Percentiles rank a stretch among this genome's conserved stretches.
These are phyloP conservation scores for Actinia equina DNA, from an alignment of 64 coral and sea anemone species.

Conservation along the genomic window DNA sequence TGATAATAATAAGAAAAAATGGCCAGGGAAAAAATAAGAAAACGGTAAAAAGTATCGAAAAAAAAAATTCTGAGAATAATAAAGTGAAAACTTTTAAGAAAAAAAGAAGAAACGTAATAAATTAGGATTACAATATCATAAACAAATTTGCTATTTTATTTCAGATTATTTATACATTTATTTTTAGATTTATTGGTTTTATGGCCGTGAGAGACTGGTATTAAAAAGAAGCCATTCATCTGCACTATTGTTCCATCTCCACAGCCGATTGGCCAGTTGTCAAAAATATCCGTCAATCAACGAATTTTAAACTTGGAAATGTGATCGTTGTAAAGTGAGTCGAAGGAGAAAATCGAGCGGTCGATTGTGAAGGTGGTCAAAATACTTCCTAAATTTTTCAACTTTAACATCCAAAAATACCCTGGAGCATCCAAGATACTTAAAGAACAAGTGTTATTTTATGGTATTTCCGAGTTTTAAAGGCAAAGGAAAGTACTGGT, in stretches of 20 bases:
- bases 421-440: slow-evolving; percentile 3
- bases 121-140: too few species aligned
- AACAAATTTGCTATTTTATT: too few species aligned
- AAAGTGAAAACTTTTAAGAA: too few species aligned
- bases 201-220: background rate
- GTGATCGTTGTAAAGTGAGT: slow-evolving; percentile 36
- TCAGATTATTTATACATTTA: too few species aligned
- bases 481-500: background rate
- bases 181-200: too few species aligned
- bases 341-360: background rate
- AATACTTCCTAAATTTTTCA: slow-evolving; percentile 18
- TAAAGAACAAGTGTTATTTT: background rate
- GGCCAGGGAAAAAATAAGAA: too few species aligned
- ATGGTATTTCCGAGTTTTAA: background rate
- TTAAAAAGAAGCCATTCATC: background rate
- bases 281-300: slow-evolving; percentile 53
- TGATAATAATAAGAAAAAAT: too few species aligned
- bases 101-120: too few species aligned
- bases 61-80: too few species aligned
- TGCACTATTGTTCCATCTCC: background rate
- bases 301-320: slow-evolving; percentile 72
- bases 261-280: slow-evolving; percentile 34
- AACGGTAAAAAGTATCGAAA: too few species aligned
- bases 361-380: background rate
- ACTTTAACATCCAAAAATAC: slow-evolving; percentile 4